Evolutionary conservation across 1,140 invertebrate genomes (phyloP).

Genomic region (Papilio dardanus): DNA sequence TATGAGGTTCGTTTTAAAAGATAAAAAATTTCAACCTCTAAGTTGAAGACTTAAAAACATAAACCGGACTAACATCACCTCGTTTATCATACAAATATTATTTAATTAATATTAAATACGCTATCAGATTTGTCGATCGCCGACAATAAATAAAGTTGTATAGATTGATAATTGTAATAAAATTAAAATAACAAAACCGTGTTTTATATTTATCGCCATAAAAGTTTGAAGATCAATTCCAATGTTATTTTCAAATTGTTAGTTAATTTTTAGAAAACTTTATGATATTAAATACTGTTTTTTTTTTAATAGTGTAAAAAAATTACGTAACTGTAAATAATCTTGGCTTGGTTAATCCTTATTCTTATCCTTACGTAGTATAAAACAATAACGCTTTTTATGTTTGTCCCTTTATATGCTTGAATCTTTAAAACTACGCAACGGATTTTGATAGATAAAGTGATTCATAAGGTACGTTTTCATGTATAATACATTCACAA

Average conservation of each 20-base stretch:
- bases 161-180: conserved; percentile 15
- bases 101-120: conserved; percentile 9
- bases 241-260: neutral
- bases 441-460: too few species aligned
- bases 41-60: neutral
- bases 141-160: neutral
- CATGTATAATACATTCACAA: too few species aligned
- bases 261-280: neutral
- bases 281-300: neutral
- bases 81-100: conserved; percentile 1
- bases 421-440: too few species aligned
- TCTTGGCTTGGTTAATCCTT: too few species aligned
- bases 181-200: conserved; percentile 13
- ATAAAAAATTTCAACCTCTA: neutral
- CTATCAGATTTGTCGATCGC: neutral
- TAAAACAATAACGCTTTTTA: too few species aligned
- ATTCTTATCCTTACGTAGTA: too few species aligned
- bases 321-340: too few species aligned
- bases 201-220: neutral
- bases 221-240: neutral
- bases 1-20: neutral
- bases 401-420: too few species aligned
- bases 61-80: conserved; percentile 1
- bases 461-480: too few species aligned
- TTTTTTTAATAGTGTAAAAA: neutral